Evolutionary conservation across 1,140 invertebrate genomes (phyloP), one percentile per base, ranked within the genome.

Genomic region (Coptotermes formosanus): DNA sequence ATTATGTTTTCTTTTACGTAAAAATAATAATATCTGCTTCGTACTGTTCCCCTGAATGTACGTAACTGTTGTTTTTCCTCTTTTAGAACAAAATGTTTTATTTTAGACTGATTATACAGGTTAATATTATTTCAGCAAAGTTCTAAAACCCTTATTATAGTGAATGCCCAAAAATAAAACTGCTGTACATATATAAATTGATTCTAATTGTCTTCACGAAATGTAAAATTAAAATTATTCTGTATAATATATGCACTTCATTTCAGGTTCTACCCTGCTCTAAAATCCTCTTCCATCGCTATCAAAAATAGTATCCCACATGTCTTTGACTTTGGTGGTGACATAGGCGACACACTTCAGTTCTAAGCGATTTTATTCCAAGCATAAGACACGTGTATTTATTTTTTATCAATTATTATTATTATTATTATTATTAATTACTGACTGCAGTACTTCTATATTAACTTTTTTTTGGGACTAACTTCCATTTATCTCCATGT

Each of bases 191-290:
- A 75, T 75, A 75, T 75, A 38, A 38, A 30, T 75, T 75, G 64
- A 75, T 2, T 75, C 6, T 75, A 11, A 75, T n/a, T 75, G 64
- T 75, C 64, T n/a, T 75, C 1, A 75, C 1, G 19, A 64, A 75
- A 75, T 75, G 64, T 75, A 30, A 25, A 75, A 75, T 75, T 75
- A 75, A 75, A 75, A 25, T 75, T 75, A 30, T 75, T 75, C 64
- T 30, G 64, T 75, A 75, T 75, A 75, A n/a, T 75, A 1, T 25
- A 9, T 75, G n/a, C 11, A 75, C 14, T 75, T 75, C 9, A 25
- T 75, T 75, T 75, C 25, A 75, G 9, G 7, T 75, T 55, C 19
- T 4, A 0, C 21, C 52, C 52, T 55, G 3, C 14, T 19, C 14
- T 55, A 21, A 55, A 19, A 16, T 55, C 52, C 52, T 55, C 4